These are phyloP conservation scores for Hypotaenidia philippensis DNA, from an alignment of 2,797 vertebrate species.

Conservation along the genomic window DNA sequence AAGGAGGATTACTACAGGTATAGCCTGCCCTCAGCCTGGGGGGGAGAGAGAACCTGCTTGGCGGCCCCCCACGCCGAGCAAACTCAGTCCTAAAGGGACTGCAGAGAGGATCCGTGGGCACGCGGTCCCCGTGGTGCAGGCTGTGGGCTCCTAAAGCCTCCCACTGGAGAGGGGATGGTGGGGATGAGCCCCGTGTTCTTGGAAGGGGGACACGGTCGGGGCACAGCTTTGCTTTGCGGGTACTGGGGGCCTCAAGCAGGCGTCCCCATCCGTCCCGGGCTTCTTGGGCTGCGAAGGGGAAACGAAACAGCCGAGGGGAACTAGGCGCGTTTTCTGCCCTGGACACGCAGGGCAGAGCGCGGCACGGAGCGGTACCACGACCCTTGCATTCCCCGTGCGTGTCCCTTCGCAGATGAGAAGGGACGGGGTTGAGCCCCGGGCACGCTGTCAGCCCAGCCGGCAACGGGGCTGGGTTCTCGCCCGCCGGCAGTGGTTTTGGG, in stretches of 20 bases:
- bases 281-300: not conserved
- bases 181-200: not conserved
- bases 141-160: not conserved
- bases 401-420: not conserved
- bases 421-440: not conserved
- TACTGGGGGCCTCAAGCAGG: not conserved
- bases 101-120: not conserved
- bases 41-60: not conserved
- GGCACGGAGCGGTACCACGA: not conserved
- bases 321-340: not conserved
- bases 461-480: not conserved
- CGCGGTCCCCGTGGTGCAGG: not conserved
- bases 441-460: not conserved
- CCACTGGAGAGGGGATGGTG: not conserved
- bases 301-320: not conserved
- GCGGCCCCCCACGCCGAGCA: not conserved
- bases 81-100: not conserved
- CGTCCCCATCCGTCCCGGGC: not conserved
- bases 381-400: too few relatives aligned
- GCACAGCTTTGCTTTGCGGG: not conserved
- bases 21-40: not conserved
- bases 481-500: not conserved
- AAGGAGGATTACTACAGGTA: slow-evolving; percentile 99
- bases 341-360: not conserved
- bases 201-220: not conserved